phyloP scores from a whole-genome alignment of 2,113 vertebrate genomes.

The Oncorhynchus gorbuscha region DNA sequence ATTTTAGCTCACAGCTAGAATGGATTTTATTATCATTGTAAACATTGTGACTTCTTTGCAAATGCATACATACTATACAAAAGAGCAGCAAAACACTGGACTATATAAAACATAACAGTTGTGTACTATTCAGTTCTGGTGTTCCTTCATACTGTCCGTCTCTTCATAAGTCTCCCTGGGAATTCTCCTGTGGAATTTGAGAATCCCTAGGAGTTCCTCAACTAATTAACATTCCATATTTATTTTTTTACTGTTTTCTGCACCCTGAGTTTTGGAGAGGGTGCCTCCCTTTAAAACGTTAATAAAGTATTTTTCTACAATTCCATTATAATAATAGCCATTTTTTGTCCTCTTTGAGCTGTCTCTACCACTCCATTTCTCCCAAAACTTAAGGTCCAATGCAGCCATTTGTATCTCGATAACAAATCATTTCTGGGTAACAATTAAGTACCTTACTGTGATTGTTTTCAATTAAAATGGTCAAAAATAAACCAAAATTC shows the following conservation, averaged over 20 bases:
- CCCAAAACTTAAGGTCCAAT: not conserved
- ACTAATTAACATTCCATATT: constrained; percentile 38
- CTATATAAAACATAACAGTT: constrained; percentile 40
- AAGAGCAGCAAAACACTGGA: constrained; percentile 72
- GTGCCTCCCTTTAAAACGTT: constrained; percentile 22
- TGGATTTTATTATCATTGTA: constrained; percentile 65
- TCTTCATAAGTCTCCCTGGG: constrained; percentile 28
- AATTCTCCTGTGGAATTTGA: constrained; percentile 34
- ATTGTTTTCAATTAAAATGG: too few relatives aligned
- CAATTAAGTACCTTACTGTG: too few relatives aligned
- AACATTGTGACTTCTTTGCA: constrained; percentile 71
- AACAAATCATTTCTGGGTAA: too few relatives aligned
- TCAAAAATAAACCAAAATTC: too few relatives aligned
- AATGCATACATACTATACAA: constrained; percentile 21
- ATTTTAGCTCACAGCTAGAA: constrained; percentile 63
- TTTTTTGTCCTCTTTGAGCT: too few relatives aligned
- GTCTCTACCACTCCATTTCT: not conserved
- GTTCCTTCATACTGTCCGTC: constrained; percentile 46
- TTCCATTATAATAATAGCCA: not conserved
- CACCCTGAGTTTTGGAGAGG: constrained; percentile 28
- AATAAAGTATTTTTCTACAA: constrained; percentile 5
- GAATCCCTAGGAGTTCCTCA: constrained; percentile 36
- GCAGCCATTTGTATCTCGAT: too few relatives aligned
- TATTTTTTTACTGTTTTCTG: constrained; percentile 10
- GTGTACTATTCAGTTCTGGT: constrained; percentile 44